phyloP scores from a whole-genome alignment of 2,797 vertebrate genomes.

The Lateolabrax maculatus region DNA sequence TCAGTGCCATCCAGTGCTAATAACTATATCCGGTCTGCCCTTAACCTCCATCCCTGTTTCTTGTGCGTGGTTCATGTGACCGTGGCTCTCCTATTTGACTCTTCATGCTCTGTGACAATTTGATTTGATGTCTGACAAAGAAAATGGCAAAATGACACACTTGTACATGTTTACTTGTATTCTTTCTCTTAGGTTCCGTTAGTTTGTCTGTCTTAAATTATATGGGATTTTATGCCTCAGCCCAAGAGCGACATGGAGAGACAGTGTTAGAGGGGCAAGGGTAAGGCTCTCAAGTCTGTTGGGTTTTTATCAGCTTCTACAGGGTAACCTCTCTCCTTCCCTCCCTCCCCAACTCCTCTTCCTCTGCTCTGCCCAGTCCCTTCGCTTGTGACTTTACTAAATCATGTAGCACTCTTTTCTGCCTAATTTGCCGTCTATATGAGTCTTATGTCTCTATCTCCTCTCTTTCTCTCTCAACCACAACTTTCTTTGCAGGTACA shows the following conservation, averaged over 20 bases:
- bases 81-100: constrained; percentile 81
- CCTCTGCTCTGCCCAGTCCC: constrained; percentile 72
- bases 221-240: constrained; percentile 93
- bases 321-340: constrained; percentile 84
- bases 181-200: constrained; percentile 99
- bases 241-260: constrained; percentile 91
- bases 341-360: constrained; percentile 76
- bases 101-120: constrained; percentile 65
- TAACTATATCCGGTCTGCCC: constrained; percentile 79
- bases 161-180: constrained; percentile 97
- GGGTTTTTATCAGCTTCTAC: constrained; percentile 89
- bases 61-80: constrained; percentile 81
- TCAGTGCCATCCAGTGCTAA: constrained; percentile 85
- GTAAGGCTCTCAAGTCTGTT: constrained; percentile 98
- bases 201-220: constrained; percentile 99
- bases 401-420: constrained; percentile 87
- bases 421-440: constrained; percentile 84
- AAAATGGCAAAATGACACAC: constrained; percentile 81
- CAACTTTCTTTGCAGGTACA: constrained; percentile 98
- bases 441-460: constrained; percentile 87
- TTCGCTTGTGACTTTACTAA: constrained; percentile 79
- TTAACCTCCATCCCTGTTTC: constrained; percentile 77
- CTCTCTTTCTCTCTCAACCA: constrained; percentile 91
- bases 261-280: constrained; percentile 97
- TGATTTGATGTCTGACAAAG: constrained; percentile 74